Evolutionary conservation across 2,797 vertebrate species (phyloP), one percentile per base, ranked within the genome.

Genomic region (Salarias fasciatus): DNA sequence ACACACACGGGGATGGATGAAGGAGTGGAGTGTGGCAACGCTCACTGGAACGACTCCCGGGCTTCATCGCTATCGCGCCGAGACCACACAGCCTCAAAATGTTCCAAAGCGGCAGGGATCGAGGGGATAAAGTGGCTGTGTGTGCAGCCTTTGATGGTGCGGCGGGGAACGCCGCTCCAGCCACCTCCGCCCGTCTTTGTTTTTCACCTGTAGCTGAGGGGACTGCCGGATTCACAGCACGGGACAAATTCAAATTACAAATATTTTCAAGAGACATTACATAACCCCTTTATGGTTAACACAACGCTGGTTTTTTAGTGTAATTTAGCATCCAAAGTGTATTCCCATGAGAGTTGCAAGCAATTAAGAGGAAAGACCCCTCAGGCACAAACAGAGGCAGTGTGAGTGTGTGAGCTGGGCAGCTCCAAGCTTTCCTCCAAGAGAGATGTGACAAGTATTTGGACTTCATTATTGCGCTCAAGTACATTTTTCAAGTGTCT

Each of bases 71-170:
- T 60, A 60, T 68, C 60, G 61, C 61, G 63, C 43, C 15, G 64
- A 75, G 81, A 80, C 82, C 81, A 77, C 79, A 83, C 77, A 74
- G 68, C 70, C 53, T 50, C 63, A 52, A 59, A 77, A 75, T 69
- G 56, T 77, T 76, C 80, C 63, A 64, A 79, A 85, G 76, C 72
- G 78, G 75, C 35, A 2, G 10, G 61, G 58, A 57, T 56, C 42
- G 5, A n/a, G 37, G 29, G 69, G 62, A 53, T 71, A 56, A 71
- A 76, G 68, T 13, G 5, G 12, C 50, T 49, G 47, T 53, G 40
- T 38, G 11, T 14, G 15, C 56, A 11, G 56, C 49, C 40, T 82
- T 80, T 81, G 63, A 78, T 69, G 63, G 60, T 40, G 53, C 46
- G 30, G 54, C 55, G 45, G 60, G 75, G 52, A 62, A 79, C 37